Percentiles rank a stretch among this genome's conserved stretches.
Evolutionary conservation across 2,888 invertebrate species (phyloP).

Genomic region (Sesia bembeciformis): DNA sequence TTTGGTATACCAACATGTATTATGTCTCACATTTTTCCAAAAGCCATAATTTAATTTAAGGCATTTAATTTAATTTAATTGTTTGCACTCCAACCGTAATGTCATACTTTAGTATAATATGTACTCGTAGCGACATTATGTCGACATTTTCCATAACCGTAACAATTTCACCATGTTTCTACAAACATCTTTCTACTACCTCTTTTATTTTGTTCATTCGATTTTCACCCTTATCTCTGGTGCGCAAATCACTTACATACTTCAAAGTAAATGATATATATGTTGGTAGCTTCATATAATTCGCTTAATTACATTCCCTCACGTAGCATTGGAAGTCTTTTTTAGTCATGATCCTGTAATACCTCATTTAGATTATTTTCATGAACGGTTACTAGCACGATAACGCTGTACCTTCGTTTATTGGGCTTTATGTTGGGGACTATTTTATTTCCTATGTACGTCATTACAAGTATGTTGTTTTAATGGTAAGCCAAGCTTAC

Average conservation of each 20-base stretch:
- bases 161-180: neutral
- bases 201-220: neutral
- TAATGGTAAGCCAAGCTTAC: no score
- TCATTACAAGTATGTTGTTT: no score
- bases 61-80: neutral
- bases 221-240: neutral
- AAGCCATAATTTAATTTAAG: neutral
- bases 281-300: no score
- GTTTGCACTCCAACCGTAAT: neutral
- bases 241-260: neutral
- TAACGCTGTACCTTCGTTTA: no score
- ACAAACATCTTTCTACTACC: neutral
- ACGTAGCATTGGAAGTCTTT: no score
- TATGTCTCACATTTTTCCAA: neutral
- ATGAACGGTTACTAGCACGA: no score
- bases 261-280: neutral
- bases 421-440: no score
- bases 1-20: neutral
- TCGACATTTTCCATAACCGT: neutral
- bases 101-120: neutral
- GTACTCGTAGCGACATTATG: neutral
- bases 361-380: no score
- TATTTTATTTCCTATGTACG: no score
- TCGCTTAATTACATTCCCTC: no score
- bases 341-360: no score